Percentiles rank a stretch among this genome's conserved stretches.
phyloP scores from a whole-genome alignment of 2,113 vertebrate species.

The Petrocephalus microphthalmus region DNA sequence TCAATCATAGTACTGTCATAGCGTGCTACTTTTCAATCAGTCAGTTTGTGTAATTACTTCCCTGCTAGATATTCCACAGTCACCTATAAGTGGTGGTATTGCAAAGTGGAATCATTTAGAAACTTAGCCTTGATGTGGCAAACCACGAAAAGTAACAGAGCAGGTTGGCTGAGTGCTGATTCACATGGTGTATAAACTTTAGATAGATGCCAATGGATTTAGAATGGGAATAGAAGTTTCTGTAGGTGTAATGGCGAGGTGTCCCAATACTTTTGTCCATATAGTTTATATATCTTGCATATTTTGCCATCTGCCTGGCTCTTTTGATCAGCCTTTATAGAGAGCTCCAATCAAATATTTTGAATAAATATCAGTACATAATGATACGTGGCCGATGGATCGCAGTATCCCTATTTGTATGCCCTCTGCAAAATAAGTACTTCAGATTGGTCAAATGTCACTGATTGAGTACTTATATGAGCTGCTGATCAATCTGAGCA shows the following conservation, averaged over 20 bases:
- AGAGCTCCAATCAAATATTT: neutral
- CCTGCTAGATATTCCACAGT: neutral
- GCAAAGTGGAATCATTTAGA: neutral
- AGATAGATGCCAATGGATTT: neutral
- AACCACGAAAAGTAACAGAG: neutral
- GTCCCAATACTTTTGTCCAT: neutral
- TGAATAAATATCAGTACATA: neutral
- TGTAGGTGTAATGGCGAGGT: neutral
- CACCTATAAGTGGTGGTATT: neutral
- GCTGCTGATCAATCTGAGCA: neutral
- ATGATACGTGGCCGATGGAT: neutral
- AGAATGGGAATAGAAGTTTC: neutral
- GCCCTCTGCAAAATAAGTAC: neutral
- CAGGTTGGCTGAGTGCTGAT: neutral
- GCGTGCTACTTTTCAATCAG: neutral
- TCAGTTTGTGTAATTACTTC: neutral
- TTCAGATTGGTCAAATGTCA: neutral
- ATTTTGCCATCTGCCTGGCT: neutral
- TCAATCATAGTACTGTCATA: neutral
- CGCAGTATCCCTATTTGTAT: neutral
- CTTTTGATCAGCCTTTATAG: neutral
- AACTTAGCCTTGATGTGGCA: no score
- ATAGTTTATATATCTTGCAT: neutral
- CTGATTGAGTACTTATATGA: neutral
- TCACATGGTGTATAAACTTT: neutral